These are phyloP conservation scores for Graptemys geographica DNA, from an alignment of 2,797 vertebrate species.

Conservation along the genomic window DNA sequence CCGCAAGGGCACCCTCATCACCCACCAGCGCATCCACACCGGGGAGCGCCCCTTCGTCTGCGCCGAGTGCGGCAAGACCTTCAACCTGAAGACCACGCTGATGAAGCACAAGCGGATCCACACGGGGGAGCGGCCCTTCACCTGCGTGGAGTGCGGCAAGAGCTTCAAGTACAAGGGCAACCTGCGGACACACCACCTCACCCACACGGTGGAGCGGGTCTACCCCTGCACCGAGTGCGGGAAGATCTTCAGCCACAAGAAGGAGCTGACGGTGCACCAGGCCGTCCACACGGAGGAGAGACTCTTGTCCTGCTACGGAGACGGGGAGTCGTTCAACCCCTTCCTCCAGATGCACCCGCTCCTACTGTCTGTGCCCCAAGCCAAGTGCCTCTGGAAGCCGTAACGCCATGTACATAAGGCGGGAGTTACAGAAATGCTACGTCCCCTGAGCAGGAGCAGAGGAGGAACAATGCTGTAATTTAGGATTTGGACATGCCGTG, in stretches of 20 bases:
- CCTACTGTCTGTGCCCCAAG: background rate
- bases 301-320: conserved; percentile 16
- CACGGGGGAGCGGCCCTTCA: conserved; percentile 43
- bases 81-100: conserved; percentile 68
- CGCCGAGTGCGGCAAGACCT: conserved; percentile 78
- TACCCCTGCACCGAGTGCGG: conserved; percentile 80
- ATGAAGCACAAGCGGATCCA: conserved; percentile 63
- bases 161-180: conserved; percentile 86
- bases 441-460: fast-evolving
- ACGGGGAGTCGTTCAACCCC: conserved; percentile 1
- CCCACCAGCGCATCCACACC: conserved; percentile 87
- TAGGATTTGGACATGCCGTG: fast-evolving
- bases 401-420: background rate
- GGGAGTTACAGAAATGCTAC: background rate
- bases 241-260: conserved; percentile 60
- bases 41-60: conserved; percentile 78
- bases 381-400: background rate
- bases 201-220: conserved; percentile 80
- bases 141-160: conserved; percentile 60
- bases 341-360: conserved; percentile 7
- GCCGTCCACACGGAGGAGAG: background rate
- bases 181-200: conserved; percentile 87
- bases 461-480: fast-evolving
- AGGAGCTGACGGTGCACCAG: conserved; percentile 55
- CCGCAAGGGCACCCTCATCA: conserved; percentile 88